Evolutionary conservation across 2,113 vertebrate genomes (phyloP), one percentile per base, ranked within the genome.

Genomic region (Corythornis cristatus): DNA sequence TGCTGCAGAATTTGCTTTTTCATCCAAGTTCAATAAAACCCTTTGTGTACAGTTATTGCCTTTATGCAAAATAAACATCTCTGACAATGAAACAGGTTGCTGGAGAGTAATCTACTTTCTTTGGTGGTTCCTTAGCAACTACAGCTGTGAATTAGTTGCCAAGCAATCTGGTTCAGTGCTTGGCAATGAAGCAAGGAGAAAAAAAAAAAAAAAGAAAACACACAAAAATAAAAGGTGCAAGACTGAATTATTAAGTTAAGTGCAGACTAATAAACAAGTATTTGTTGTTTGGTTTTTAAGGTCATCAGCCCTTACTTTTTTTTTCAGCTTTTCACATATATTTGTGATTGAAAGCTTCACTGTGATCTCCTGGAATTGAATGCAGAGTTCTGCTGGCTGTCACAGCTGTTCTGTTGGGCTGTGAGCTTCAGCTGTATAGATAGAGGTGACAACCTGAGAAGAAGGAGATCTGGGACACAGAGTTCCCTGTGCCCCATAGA

Each of bases 1-100:
- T 62, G n/a, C 75, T 51, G 29, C 33, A 66, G 73, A 76, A 95
- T 92, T 93, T 92, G 13, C 50, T 89, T 90, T 53, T 74, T 92
- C 61, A n/a, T 73, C 22, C 67, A 61, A 70, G 42, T 89, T 95
- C 67, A 90, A 8, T 83, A 94, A 78, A 74, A 2, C 6, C 33
- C 28, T 93, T 90, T 81, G 72, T 89, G 65, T 76, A 83, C 54
- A 73, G 42, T 81, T 95, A 92, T 68, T 91, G 72, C 72, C 42
- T 94, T 94, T 88, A 90, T 53, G 40, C 62, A 95, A 87, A 95
- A 89, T 61, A 94, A 96, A 93, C 54, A 88, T 65, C 65, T 86
- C 74, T 81, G 79, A 92, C 89, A 75, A 95, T 90, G 77, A 89
- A 94, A 54, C 56, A 92, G 87, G 58, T 91, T 84, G 64, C 53